Evolutionary conservation across 2,797 vertebrate genomes (phyloP).

Genomic region (Menidia menidia): DNA sequence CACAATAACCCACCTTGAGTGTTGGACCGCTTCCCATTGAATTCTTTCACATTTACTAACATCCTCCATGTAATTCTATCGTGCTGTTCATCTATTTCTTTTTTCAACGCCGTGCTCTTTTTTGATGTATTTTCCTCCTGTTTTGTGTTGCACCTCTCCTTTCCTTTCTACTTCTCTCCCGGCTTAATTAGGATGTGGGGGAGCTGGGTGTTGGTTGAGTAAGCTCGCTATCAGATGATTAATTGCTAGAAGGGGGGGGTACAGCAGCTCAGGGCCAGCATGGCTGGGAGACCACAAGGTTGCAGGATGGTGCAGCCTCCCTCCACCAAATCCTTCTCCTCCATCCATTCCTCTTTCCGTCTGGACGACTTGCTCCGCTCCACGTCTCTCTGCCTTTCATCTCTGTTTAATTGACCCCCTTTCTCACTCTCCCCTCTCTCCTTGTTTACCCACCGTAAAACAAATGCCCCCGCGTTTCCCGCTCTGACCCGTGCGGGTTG

Average conservation of each 20-base stretch:
- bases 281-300: conserved; percentile 82
- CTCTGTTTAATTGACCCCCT: conserved; percentile 75
- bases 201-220: conserved; percentile 81
- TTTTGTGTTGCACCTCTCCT: neutral
- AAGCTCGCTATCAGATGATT: conserved; percentile 86
- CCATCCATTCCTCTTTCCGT: conserved; percentile 34
- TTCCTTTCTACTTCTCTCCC: conserved; percentile 17
- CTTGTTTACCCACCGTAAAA: conserved; percentile 69
- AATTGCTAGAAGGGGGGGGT: conserved; percentile 81
- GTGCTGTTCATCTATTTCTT: neutral
- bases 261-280: conserved; percentile 72
- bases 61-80: conserved; percentile 24
- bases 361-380: conserved; percentile 46
- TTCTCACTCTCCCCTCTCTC: conserved; percentile 52
- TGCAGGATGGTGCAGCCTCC: conserved; percentile 63
- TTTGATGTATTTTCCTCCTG: no score
- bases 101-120: neutral
- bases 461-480: conserved; percentile 49
- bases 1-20: conserved; percentile 50
- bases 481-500: conserved; percentile 59
- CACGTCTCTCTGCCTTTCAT: conserved; percentile 56
- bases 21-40: conserved; percentile 49
- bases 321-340: conserved; percentile 20
- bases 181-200: conserved; percentile 84
- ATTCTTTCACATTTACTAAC: conserved; percentile 34